A percentile compares a stretch with the other conserved stretches of the same genome.
These are phyloP conservation scores for Antitype chi DNA, from an alignment of 2,888 invertebrate species.

Conservation along the genomic window DNA sequence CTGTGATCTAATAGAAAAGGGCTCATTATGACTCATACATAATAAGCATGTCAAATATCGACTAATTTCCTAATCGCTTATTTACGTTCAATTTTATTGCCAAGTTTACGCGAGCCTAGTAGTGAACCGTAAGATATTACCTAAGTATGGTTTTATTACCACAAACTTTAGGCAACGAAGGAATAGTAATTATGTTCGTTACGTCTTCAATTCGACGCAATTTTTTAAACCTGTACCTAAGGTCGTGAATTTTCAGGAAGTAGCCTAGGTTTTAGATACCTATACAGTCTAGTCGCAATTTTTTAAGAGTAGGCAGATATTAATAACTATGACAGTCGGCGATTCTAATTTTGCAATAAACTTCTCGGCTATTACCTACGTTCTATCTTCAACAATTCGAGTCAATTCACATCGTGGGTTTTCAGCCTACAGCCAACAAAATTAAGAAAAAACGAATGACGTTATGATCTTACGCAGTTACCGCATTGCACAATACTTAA, in stretches of 20 bases:
- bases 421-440: background rate
- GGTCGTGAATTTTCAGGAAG: background rate
- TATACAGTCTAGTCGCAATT: background rate
- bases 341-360: constrained; percentile 14
- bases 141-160: background rate
- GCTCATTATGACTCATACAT: background rate
- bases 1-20: background rate
- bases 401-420: background rate
- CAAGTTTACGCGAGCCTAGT: background rate
- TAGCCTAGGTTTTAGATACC: background rate
- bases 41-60: background rate
- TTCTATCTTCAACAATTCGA: background rate
- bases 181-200: background rate
- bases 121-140: constrained; percentile 9
- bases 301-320: background rate
- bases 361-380: background rate
- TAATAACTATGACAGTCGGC: constrained; percentile 2
- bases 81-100: background rate
- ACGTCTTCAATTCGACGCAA: background rate
- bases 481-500: constrained; percentile 32
- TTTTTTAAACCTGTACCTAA: background rate
- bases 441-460: background rate
- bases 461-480: background rate
- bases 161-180: constrained; percentile 3
- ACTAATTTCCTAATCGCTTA: background rate